These are phyloP conservation scores for Micromesistius poutassou DNA, from an alignment of 2,797 vertebrate species.

Conservation along the genomic window DNA sequence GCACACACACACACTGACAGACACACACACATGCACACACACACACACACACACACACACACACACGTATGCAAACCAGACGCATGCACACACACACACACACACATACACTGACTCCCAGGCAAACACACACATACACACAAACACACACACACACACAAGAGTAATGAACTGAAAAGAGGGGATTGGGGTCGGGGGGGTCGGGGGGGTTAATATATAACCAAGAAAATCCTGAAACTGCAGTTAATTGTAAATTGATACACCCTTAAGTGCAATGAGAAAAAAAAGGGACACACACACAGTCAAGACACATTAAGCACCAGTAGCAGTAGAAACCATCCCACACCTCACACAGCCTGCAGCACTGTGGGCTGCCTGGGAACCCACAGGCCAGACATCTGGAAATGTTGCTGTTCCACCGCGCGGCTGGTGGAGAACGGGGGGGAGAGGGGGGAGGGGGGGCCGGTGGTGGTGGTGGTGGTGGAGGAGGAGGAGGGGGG, in stretches of 20 bases:
- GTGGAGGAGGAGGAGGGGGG: too few relatives aligned
- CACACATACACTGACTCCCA: not conserved
- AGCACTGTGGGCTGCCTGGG: slow-evolving; percentile 43
- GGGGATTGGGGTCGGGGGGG: too few relatives aligned
- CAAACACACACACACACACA: not conserved
- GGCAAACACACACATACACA: not conserved
- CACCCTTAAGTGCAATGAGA: slow-evolving; percentile 29
- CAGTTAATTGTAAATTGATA: slow-evolving; percentile 31
- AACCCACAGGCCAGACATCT: slow-evolving; percentile 68
- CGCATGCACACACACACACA: not conserved
- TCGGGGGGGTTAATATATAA: not conserved
- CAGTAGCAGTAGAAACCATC: slow-evolving; percentile 50
- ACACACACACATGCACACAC: not conserved
- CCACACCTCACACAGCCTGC: slow-evolving; percentile 57
- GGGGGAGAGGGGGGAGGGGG: not conserved
- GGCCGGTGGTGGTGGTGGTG: too few relatives aligned
- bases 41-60: not conserved
- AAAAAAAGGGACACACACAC: slow-evolving; percentile 16
- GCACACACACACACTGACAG: not conserved
- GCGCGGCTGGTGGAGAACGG: slow-evolving; percentile 59
- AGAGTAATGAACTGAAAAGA: not conserved
- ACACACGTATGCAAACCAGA: too few relatives aligned
- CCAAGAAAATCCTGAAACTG: slow-evolving; percentile 37
- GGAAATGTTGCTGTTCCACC: slow-evolving; percentile 63
- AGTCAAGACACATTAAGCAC: slow-evolving; percentile 37